Base-by-base conservation (phyloP, 2,888 invertebrate genomes). In the Coleophora flavipennella region DNA sequence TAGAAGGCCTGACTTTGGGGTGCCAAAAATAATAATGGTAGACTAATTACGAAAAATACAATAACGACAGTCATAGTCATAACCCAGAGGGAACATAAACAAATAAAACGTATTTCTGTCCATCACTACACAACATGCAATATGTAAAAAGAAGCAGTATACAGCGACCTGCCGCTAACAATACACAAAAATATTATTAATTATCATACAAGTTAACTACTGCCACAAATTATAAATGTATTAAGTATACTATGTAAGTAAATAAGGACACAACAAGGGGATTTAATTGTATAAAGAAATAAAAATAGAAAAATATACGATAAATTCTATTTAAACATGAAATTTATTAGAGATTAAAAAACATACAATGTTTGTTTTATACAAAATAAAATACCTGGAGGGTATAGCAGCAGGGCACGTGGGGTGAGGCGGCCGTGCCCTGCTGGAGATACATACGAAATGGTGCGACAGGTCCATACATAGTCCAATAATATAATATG, bases 311-410 rank as follows among this genome's bases (percentile, higher is more conserved):
- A 79, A 81, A 83, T 83, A 84, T 84, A 83, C 80, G 64, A 80
- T 81, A 84, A 75, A 81, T 66, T 73, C 76, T 84, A 84, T 83
- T 79, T 78, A 81, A 84, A 80, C 80, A 79, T 81, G 80, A 81
- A 84, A 74, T 84, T 84, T 84, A 83, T 84, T 84, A 78, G 80
- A 79, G 78, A 74, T 77, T 68, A 74, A 71, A n/a, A 83, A 84
- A 80, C 81, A 83, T 84, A 84, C 83, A 84, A 73, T 78, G 74
- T 66, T 67, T 70, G 70, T 75, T 77, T 79, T 83, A 81, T 79
- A 81, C 78, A 81, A 83, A 84, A 83, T 81, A 79, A 80, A 78
- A 81, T 83, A 77, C 73, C 74, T 79, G 81, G 76, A 79, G 78
- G 79, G 71, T 67, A 54, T 53, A 54, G 51, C 57, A 54, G 59